Evolutionary conservation across 2,113 vertebrate species (phyloP), one percentile per base, ranked within the genome.

Genomic region (Epinephelus moara): DNA sequence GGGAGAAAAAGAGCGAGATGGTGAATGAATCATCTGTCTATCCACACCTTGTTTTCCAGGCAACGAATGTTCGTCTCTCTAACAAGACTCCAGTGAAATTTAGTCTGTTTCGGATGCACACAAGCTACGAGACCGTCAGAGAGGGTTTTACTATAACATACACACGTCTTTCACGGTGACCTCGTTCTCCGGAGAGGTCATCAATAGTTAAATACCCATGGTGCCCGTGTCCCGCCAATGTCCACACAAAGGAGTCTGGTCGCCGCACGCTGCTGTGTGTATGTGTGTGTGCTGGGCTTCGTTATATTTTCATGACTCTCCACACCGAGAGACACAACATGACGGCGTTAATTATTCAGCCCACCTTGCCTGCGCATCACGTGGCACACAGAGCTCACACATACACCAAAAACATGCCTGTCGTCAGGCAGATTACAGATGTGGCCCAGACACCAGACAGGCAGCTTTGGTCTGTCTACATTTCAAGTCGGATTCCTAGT

Each of bases 251-350:
- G n/a, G 8, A 12, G 76, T 86, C 89, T 84, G 91, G 72, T 84
- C 57, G 19, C 56, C 72, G 13, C 79, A 25, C 45, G n/a, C 63
- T 30, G 69, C n/a, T 50, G 60, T 60, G 55, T 27, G 30, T 30
- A 5, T 19, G 77, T 25, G 70, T 23, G 64, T 25, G 68, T 17
- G 7, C 50, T 23, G 67, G 53, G 57, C 67, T 79, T 93, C 86
- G 77, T 95, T 94, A 94, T 91, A 88, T 89, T 95, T 95, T 95
- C 84, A 95, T 94, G 94, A 94, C 70, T 77, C 88, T 75, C 85
- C 70, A 70, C 85, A 53, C 78, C 1, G 27, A 78, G 88, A 91
- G 85, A 92, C 92, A 87, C 91, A 94, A 92, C 93, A 93, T 70
- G 89, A 78, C 90, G 40, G 14, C 56, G 63, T 95, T 69, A 95